These are phyloP conservation scores for Mimachlamys varia DNA, from an alignment of 2,888 invertebrate species.

Conservation along the genomic window DNA sequence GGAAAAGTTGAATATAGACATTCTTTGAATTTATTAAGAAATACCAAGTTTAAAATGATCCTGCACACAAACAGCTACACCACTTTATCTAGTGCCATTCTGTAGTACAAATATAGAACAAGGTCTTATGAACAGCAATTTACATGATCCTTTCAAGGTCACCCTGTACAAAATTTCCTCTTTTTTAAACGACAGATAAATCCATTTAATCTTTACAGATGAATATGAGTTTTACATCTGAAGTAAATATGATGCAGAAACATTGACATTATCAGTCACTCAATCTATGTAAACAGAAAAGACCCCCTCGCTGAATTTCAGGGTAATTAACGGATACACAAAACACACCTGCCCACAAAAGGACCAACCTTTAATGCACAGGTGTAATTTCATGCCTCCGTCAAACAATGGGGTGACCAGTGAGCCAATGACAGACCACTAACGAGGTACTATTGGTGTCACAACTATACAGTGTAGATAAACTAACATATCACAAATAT, in stretches of 20 bases:
- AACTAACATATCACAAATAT: not conserved
- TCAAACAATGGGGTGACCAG: slow-evolving; percentile 2
- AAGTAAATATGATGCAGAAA: not conserved
- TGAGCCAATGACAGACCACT: not conserved
- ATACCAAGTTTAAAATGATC: not conserved
- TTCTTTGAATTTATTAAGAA: not conserved
- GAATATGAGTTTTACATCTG: not conserved
- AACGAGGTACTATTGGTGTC: not conserved
- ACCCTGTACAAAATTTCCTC: no score
- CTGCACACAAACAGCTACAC: not conserved
- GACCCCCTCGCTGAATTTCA: not conserved
- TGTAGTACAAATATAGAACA: not conserved
- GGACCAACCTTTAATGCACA: not conserved
- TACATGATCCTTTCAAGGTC: not conserved
- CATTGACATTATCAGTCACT: not conserved
- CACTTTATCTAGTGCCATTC: no score
- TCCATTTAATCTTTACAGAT: not conserved
- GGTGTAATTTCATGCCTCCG: not conserved
- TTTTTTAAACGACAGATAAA: not conserved
- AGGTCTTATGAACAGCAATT: not conserved
- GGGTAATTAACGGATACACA: not conserved
- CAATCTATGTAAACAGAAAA: not conserved
- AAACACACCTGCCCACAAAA: slow-evolving; percentile 22
- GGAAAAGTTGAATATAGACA: not conserved
- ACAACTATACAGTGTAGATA: not conserved